These are phyloP conservation scores for Lagopus leucura DNA, from an alignment of 2,113 vertebrate species.

Conservation along the genomic window DNA sequence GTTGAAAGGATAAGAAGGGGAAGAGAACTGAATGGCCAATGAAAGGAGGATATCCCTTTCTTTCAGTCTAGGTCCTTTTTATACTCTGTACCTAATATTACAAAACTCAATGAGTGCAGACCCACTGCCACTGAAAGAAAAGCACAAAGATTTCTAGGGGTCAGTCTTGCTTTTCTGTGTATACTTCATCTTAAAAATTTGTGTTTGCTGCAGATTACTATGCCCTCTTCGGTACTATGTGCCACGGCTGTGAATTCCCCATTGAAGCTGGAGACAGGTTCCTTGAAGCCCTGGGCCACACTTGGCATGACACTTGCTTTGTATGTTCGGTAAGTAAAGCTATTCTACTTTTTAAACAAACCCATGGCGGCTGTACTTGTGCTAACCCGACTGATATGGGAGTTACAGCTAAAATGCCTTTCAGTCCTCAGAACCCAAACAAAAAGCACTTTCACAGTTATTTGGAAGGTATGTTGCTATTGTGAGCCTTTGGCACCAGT, in stretches of 20 bases:
- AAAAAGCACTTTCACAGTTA: constrained; percentile 29
- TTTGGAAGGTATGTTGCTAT: constrained; percentile 33
- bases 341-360: background rate
- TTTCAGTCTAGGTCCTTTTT: background rate
- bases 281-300: constrained; percentile 91
- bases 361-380: background rate
- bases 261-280: constrained; percentile 98
- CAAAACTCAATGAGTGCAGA: background rate
- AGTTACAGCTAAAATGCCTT: background rate
- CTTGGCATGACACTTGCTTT: constrained; percentile 98
- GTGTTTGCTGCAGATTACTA: constrained; percentile 87
- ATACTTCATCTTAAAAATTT: background rate
- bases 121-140: background rate
- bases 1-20: background rate
- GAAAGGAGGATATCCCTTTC: background rate
- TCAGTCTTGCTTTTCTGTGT: background rate
- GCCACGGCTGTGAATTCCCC: constrained; percentile 95
- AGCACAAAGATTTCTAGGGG: background rate
- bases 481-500: background rate
- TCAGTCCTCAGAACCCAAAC: background rate
- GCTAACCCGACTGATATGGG: background rate
- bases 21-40: background rate
- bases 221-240: constrained; percentile 91
- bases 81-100: background rate
- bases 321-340: constrained; percentile 89